These are phyloP conservation scores for Andrena marginata DNA, from an alignment of 2,888 invertebrate species.

Conservation along the genomic window DNA sequence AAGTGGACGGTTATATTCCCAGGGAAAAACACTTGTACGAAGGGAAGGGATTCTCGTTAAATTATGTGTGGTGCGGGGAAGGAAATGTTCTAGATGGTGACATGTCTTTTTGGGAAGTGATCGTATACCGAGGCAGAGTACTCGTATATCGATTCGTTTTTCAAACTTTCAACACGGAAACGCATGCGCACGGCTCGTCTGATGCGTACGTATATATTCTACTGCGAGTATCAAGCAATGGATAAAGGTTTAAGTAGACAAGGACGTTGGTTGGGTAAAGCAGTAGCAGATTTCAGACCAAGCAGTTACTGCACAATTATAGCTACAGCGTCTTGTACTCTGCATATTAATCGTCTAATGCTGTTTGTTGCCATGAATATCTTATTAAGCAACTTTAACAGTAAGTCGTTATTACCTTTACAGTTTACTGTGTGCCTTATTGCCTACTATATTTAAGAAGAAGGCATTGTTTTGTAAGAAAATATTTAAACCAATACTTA, in stretches of 20 bases:
- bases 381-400: neutral
- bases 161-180: conserved; percentile 66
- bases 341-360: neutral
- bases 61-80: too few relatives aligned
- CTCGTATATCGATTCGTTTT: conserved; percentile 73
- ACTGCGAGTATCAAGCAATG: conserved; percentile 22
- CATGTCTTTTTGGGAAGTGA: conserved; percentile 33
- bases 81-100: neutral
- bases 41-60: too few relatives aligned
- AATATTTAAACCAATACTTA: too few relatives aligned
- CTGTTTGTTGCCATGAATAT: neutral
- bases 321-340: neutral
- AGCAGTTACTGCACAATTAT: neutral
- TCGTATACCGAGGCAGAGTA: conserved; percentile 47
- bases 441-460: too few relatives aligned
- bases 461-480: too few relatives aligned
- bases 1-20: too few relatives aligned
- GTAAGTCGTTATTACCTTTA: too few relatives aligned
- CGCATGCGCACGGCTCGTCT: conserved; percentile 47
- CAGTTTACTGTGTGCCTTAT: too few relatives aligned
- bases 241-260: neutral
- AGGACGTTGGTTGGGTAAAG: neutral
- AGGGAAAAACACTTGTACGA: too few relatives aligned
- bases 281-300: neutral
- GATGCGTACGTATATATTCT: conserved; percentile 7